Evolutionary conservation across 2,888 invertebrate genomes (phyloP).

Genomic region (Phoenoteleia sp.): DNA sequence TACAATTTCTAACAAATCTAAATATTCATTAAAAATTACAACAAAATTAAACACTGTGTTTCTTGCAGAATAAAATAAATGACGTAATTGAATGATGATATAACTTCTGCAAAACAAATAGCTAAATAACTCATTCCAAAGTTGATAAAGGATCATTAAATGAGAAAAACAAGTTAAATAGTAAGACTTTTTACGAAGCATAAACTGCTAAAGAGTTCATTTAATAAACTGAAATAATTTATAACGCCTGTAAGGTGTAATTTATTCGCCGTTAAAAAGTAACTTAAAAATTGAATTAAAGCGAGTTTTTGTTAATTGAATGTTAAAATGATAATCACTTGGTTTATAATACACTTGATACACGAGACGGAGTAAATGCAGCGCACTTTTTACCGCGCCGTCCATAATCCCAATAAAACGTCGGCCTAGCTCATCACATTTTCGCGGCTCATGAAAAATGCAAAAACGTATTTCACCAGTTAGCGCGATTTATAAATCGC

Average conservation of each 20-base stretch:
- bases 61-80: too few relatives aligned
- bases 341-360: conserved; percentile 34
- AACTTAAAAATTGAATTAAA: not conserved
- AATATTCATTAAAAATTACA: too few relatives aligned
- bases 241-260: not conserved
- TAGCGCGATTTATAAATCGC: conserved; percentile 31
- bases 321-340: conserved; percentile 26
- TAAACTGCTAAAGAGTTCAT: not conserved
- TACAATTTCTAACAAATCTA: too few relatives aligned
- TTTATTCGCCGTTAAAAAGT: conserved; percentile 5
- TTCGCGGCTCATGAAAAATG: conserved; percentile 41
- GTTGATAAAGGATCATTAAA: too few relatives aligned
- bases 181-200: too few relatives aligned
- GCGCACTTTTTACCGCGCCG: conserved; percentile 25
- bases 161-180: too few relatives aligned
- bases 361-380: conserved; percentile 27
- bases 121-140: too few relatives aligned
- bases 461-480: conserved; percentile 36
- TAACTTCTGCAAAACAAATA: too few relatives aligned
- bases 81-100: too few relatives aligned
- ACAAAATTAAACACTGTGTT: too few relatives aligned
- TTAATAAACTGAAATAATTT: not conserved
- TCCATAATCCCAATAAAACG: conserved; percentile 40
- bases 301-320: conserved; percentile 25
- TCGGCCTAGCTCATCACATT: conserved; percentile 27